Base-by-base conservation (phyloP, 2,888 invertebrate genomes). In the Troides aeacus region DNA sequence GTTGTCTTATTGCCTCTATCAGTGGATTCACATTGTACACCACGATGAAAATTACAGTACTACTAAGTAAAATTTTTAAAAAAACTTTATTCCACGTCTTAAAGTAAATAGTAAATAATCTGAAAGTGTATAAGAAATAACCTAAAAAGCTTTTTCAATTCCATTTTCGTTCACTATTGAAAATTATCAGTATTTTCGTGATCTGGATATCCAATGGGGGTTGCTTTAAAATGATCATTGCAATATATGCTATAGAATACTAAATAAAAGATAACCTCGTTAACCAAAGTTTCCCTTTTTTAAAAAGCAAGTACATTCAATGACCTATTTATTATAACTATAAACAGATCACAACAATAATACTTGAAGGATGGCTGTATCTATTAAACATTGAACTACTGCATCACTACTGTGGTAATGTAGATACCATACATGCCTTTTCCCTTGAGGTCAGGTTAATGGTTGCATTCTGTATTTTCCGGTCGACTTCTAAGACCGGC, bases 401-500 rank as follows among this genome's bases (percentile, higher is more conserved):
- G 46, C 8, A 8, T 10, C 15, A 46, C 3, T 46, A 10, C 7
- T n/a, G 68, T 73, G 73, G 72, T 70, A 79, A 74, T 76, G 75
- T 74, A 75, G 73, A 75, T 72, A 75, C 76, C 78, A 75, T 73
- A 74, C 70, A 75, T 77, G 76, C 79, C 81, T 80, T 80, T 80
- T 77, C 78, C 72, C 72, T 73, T 70, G 71, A 74, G 72, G 72
- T 77, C 80, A 30, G 78, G 82, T 83, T 80, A 81, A 85, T 84
- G 76, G 76, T 81, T 75, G 76, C 81, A 83, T 86, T 83, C 85
- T 82, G 75, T 71, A 74, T 75, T 73, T 81, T 80, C 79, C 79
- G 77, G 64, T 73, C 73, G 77, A 79, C 81, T 81, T 86, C 86
- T 87, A 85, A 86, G 84, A 82, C 80, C 81, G 78, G 74, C 72